Base-by-base conservation (phyloP, 2,797 vertebrate species). In the Nyctalus aviator region DNA sequence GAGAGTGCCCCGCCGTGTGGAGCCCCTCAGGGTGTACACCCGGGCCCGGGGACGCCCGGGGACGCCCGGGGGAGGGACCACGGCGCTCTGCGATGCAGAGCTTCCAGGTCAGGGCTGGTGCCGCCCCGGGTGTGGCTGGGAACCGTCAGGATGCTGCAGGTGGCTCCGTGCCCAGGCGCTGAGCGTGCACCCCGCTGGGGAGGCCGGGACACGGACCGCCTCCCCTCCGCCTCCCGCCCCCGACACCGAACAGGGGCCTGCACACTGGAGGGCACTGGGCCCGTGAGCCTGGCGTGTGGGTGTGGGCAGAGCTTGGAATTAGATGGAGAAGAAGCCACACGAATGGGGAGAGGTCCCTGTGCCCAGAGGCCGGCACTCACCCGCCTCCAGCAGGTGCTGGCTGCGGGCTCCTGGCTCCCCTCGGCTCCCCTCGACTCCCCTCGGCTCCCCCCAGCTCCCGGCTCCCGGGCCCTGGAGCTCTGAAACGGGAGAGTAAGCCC, bases 331-430 rank as follows among this genome's bases (percentile, higher is more conserved):
- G n/a, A 27, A 25, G 46, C 64, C 25, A 10, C 64, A 21, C 14
- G 72, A n/a, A 27, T 2, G 4, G 21, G 4, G 53, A 46, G 35
- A 0, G 5, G 2, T 11, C 46, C 75, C 41, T 5, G n/a, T 2
- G 5, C 72, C 79, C 0, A 0, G 64, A 20, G 37, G 30, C 2
- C 9, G 23, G 32, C 3, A 0, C 23, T 66, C 1, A 0, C 69
- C 25, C 15, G 48, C 7, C 35, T 21, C 41, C 44, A 13, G 85
- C 59, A 50, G 64, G 66, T 55, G 64, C 25, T 12, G 20, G 35
- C 41, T 18, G 12, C 4, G 5, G 46, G 4, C 72, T n/a, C 6
- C 4, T 2, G 90, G 9, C 23, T 77, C 17, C 6, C 7, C 27
- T 5, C 37, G 37, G 37, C 37, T 37, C 37, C 37, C 72, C 27